Evolutionary conservation across 2,797 vertebrate genomes (phyloP).

Genomic region (Gambelia wislizenii): DNA sequence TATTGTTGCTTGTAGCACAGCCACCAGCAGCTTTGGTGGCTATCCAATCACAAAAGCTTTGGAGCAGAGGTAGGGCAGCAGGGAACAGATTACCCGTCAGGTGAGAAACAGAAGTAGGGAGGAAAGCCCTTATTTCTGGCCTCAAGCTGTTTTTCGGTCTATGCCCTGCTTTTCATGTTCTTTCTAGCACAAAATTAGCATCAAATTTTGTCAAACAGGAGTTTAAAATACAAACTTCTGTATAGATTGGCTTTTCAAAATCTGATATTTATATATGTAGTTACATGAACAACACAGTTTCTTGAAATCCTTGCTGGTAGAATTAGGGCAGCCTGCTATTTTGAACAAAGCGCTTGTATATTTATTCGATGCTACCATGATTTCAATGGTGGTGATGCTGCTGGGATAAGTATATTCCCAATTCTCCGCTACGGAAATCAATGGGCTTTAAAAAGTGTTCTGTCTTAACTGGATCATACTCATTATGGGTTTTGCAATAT

Average conservation of each 20-base stretch:
- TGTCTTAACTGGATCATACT: not conserved
- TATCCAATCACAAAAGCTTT: constrained; percentile 2
- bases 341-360: not conserved
- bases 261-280: not conserved
- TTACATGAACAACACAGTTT: not conserved
- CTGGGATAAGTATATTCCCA: not conserved
- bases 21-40: constrained; percentile 5
- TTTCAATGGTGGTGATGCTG: not conserved
- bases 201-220: not conserved
- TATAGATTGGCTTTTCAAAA: not conserved
- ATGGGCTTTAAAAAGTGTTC: not conserved
- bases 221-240: not conserved
- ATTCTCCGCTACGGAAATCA: not conserved
- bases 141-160: not conserved
- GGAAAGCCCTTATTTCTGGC: not conserved
- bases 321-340: not conserved
- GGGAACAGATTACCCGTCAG: constrained; percentile 1
- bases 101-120: not conserved
- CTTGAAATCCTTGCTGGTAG: not conserved
- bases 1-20: constrained; percentile 20
- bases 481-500: not conserved
- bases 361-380: not conserved
- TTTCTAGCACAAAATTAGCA: not conserved
- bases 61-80: not conserved
- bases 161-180: not conserved